Evolutionary conservation across 2,113 vertebrate genomes (phyloP).

Genomic region (Neomonachus schauinslandi): DNA sequence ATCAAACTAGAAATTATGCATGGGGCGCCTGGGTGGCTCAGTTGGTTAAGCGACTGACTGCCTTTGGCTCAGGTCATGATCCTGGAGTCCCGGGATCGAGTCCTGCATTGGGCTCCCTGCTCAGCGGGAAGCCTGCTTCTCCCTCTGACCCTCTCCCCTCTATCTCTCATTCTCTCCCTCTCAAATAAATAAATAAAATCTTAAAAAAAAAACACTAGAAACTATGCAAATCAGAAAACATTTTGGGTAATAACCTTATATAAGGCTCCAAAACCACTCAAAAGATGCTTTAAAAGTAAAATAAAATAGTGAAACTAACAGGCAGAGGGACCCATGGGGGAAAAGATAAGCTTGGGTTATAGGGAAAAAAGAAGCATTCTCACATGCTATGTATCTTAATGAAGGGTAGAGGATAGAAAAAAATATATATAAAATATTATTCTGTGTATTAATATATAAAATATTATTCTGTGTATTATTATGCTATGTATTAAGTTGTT

Average conservation of each 20-base stretch:
- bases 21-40: too few relatives aligned
- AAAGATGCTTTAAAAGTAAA: constrained; percentile 31
- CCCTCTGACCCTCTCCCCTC: too few relatives aligned
- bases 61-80: too few relatives aligned
- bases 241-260: not conserved
- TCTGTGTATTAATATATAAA: not conserved
- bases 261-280: not conserved
- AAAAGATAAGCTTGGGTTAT: not conserved
- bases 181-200: too few relatives aligned
- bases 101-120: too few relatives aligned
- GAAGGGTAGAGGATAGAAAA: not conserved
- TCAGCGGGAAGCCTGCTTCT: too few relatives aligned
- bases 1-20: not conserved
- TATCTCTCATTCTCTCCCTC: too few relatives aligned
- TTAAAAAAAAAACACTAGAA: not conserved
- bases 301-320: not conserved
- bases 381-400: not conserved
- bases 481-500: not conserved
- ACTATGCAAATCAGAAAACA: not conserved
- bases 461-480: not conserved
- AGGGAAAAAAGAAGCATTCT: not conserved
- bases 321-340: not conserved
- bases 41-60: too few relatives aligned
- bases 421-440: not conserved
- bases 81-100: too few relatives aligned